Base-by-base conservation (phyloP, 2,888 invertebrate species). In the Brenthis hecate region DNA sequence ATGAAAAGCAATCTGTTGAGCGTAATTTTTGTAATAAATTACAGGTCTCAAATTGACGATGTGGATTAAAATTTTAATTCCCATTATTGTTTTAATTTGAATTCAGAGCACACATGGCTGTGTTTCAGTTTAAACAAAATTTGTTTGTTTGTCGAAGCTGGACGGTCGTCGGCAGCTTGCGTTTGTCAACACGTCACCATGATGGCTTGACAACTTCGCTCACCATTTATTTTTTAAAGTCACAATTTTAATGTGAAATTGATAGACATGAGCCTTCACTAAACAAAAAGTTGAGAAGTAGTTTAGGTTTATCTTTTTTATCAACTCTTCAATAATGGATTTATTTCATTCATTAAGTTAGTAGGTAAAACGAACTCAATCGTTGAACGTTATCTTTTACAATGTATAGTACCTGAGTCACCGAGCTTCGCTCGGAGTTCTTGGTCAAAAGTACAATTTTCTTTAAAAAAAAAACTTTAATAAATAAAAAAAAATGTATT, bases 71-170 rank as follows among this genome's bases (percentile, higher is more conserved):
- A 84, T 84, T 86, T 85, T 80, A 83, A 85, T 87, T 84, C 84
- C 75, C 77, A 81, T 81, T 78, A 78, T 79, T 80, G 80, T 83
- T 87, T 84, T 86, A 84, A 88, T 89, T 89, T 85, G 85, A 85
- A 89, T 90, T 89, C 88, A 85, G 85, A 85, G 87, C 85, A 85
- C 81, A 86, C 84, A 82, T 78, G 74, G 74, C 79, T 85, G 88
- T 87, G 87, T 88, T 82, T 85, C 81, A 82, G 87, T 88, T 85
- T 87, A 86, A 89, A 86, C 86, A 85, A 82, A 80, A 82, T 82
- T 77, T 85, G 88, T 86, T 87, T 88, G 87, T 88, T 86, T 84
- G 84, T 78, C 70, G 80, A 82, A 82, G 81, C 80, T 77, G 78
- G 75, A 72, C 76, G 70, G 74, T 73, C 73, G 80, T 76, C 76